Evolutionary conservation across 2,113 vertebrate species (phyloP).

Genomic region (Pedetes capensis): DNA sequence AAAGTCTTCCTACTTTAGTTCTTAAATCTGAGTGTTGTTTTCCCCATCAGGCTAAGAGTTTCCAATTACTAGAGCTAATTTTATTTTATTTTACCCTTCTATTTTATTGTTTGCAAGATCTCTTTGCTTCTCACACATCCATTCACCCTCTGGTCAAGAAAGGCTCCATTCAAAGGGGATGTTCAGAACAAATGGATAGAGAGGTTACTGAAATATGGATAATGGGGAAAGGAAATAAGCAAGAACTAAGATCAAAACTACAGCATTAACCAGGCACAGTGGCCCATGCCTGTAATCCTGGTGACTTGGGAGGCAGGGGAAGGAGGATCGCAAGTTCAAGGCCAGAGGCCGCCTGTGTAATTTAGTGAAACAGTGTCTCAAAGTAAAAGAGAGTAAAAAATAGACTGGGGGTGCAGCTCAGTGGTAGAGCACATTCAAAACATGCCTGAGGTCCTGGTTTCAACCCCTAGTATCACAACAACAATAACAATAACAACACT

Average conservation of each 20-base stretch:
- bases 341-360: too few species aligned
- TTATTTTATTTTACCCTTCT: neutral
- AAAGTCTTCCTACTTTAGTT: conserved; percentile 10
- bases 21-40: neutral
- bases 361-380: too few species aligned
- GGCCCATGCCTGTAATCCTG: too few species aligned
- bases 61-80: neutral
- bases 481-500: too few species aligned
- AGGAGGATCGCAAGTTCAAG: too few species aligned
- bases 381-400: too few species aligned
- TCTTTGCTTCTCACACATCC: neutral
- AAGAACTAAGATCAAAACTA: conserved; percentile 18
- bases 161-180: neutral
- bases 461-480: too few species aligned
- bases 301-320: too few species aligned
- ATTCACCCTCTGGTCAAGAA: neutral
- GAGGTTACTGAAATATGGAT: conserved; percentile 6
- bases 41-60: neutral
- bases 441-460: too few species aligned
- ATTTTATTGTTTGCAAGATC: neutral
- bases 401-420: too few species aligned
- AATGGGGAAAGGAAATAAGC: conserved; percentile 39
- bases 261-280: neutral
- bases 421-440: too few species aligned
- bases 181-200: neutral